Evolutionary conservation across 2,113 vertebrate species (phyloP).

Genomic region (Alethe diademata): DNA sequence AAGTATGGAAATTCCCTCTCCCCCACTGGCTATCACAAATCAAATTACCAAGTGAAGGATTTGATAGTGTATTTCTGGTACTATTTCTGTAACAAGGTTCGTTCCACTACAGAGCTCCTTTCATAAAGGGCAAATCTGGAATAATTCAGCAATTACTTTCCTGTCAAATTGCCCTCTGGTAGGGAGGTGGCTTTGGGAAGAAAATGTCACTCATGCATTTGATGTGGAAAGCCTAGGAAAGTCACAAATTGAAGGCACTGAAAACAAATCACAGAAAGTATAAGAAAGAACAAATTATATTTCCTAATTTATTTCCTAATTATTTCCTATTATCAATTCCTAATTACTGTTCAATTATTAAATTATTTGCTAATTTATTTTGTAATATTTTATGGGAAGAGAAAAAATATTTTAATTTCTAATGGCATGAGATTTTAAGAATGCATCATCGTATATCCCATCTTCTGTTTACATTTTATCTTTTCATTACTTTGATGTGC

Average conservation of each 20-base stretch:
- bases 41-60: not conserved
- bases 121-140: not conserved
- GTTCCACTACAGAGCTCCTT: not conserved
- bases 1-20: not conserved
- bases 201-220: not conserved
- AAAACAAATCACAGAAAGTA: not conserved
- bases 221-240: not conserved
- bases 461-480: not conserved
- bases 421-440: not conserved
- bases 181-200: not conserved
- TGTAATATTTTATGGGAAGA: not conserved
- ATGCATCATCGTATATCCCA: not conserved
- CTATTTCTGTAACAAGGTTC: not conserved
- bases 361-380: not conserved
- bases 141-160: not conserved
- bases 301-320: not conserved
- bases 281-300: not conserved
- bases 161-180: not conserved
- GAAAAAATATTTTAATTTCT: not conserved
- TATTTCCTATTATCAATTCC: not conserved
- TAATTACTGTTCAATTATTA: not conserved
- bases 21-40: not conserved
- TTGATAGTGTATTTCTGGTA: not conserved
- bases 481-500: not conserved
- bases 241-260: not conserved